Percentiles rank a stretch among this genome's conserved stretches.
Evolutionary conservation across 1,140 invertebrate species (phyloP).

Genomic region (Planococcus citri): DNA sequence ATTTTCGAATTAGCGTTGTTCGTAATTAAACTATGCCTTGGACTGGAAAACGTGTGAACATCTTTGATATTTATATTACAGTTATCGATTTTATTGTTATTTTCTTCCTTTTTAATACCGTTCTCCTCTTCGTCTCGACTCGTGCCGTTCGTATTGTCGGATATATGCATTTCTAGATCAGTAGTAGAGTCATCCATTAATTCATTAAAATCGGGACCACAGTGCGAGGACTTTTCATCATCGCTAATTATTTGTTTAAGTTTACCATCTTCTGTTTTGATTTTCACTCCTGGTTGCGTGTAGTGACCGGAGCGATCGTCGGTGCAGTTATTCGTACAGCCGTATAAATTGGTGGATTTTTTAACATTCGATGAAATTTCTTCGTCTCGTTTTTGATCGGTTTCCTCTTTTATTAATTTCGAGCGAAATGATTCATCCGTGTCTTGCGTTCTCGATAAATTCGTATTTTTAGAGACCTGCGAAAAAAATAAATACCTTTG

Average conservation of each 20-base stretch:
- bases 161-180: slow-evolving; percentile 66
- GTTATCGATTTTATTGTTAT: slow-evolving; percentile 33
- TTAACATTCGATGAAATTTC: not conserved
- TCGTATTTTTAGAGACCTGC: not conserved
- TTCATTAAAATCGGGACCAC: slow-evolving; percentile 64
- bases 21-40: slow-evolving; percentile 16
- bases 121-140: slow-evolving; percentile 28
- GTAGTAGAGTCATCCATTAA: slow-evolving; percentile 64
- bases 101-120: slow-evolving; percentile 23
- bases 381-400: not conserved
- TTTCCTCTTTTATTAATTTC: not conserved
- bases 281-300: slow-evolving; percentile 25
- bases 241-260: slow-evolving; percentile 9
- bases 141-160: slow-evolving; percentile 42
- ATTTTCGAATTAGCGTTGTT: slow-evolving; percentile 37
- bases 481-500: not conserved
- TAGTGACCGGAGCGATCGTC: not conserved
- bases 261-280: slow-evolving; percentile 31
- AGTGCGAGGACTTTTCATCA: slow-evolving; percentile 32
- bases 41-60: slow-evolving; percentile 2
- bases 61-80: slow-evolving; percentile 35
- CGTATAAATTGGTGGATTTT: not conserved
- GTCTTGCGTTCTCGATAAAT: not conserved
- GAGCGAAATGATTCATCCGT: not conserved
- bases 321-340: not conserved